phyloP scores from a whole-genome alignment of 1,140 invertebrate species.

The Calycopis cecrops region DNA sequence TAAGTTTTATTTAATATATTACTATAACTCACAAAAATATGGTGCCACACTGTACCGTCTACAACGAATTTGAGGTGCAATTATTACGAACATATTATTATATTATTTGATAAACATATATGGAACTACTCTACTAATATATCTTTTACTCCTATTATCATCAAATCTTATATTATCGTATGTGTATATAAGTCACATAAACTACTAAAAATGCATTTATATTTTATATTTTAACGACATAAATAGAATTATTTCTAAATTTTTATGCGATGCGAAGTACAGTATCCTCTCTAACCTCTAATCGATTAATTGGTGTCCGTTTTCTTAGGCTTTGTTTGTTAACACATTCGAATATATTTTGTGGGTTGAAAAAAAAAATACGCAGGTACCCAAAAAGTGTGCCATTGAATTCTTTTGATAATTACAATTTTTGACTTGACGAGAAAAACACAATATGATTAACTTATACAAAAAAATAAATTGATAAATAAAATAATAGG shows the following conservation, averaged over 20 bases:
- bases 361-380: too few relatives aligned
- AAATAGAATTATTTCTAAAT: slow-evolving; percentile 15
- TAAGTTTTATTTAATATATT: slow-evolving; percentile 23
- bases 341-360: too few relatives aligned
- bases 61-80: slow-evolving; percentile 31
- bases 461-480: neutral
- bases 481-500: slow-evolving; percentile 10
- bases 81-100: slow-evolving; percentile 19
- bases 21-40: slow-evolving; percentile 33
- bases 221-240: slow-evolving; percentile 15
- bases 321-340: neutral
- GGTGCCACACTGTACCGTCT: slow-evolving; percentile 29
- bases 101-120: slow-evolving; percentile 8
- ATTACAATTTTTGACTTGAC: neutral
- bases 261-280: slow-evolving; percentile 9
- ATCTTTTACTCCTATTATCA: slow-evolving; percentile 6
- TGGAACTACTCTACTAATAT: slow-evolving; percentile 9
- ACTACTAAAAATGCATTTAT: slow-evolving; percentile 7
- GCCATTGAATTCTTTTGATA: slow-evolving; percentile 23
- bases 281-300: neutral
- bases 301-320: too few relatives aligned
- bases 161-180: slow-evolving; percentile 8
- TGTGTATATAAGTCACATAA: slow-evolving; percentile 11
- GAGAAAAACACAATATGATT: neutral
- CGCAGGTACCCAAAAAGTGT: neutral